Base-by-base conservation (phyloP, 2,113 vertebrate genomes). In the Entelurus aequoreus region DNA sequence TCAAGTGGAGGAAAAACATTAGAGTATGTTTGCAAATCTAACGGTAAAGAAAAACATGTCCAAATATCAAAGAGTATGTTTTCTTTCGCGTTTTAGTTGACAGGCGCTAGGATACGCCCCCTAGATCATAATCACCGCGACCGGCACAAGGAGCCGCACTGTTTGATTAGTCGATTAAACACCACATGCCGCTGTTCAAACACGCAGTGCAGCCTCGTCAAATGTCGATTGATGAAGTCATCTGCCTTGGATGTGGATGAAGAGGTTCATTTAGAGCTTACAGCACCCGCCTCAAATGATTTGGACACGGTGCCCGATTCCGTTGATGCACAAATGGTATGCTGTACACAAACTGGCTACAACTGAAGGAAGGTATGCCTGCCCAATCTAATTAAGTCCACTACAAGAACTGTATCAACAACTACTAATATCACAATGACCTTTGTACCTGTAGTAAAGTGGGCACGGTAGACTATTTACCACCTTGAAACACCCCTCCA, bases 131-230 rank as follows among this genome's bases (percentile, higher is more conserved):
- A 28, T 4, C 28, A 37, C 2, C 36, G 8, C 60, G 48, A 61
- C 58, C 48, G 67, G 52, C 48, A 49, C 49, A 48, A 66, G 58
- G 56, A 13, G 68, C 51, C 54, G 1, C 16, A 7, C 28, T 79
- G 48, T 75, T 78, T 81, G 75, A 76, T 62, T 49, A 72, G 60
- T 53, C 77, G 68, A 77, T 83, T 81, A 68, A 76, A 74, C 56
- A 54, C 56, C 8, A 16, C n/a, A n/a, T 1, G 66, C 38, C 19
- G 21, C n/a, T 60, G 69, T 76, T 72, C 62, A 80, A 73, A 82
- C 69, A 79, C 14, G 9, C 6, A 58, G 47, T n/a, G 70, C 50
- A 12, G 54, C 59, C 56, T 21, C 61, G 55, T 55, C 52, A 68
- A 54, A 71, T 6, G 12, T 48, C 48, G 51, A 8, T 51, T 54